Base-by-base conservation (phyloP, 2,888 invertebrate species). In the Lycaena phlaeas region DNA sequence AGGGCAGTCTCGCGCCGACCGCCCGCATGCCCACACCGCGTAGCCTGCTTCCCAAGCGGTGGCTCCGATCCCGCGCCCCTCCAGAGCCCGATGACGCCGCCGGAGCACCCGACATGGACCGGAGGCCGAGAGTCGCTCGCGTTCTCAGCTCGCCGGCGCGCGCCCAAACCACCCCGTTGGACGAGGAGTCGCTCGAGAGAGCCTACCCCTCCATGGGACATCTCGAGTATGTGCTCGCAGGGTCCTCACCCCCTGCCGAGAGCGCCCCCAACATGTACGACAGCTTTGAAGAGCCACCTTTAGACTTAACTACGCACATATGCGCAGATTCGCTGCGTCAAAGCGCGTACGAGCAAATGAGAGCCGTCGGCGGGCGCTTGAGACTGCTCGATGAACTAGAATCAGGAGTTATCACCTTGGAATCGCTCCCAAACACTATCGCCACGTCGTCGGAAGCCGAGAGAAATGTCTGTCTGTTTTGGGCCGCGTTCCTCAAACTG, bases 251-350 rank as follows among this genome's bases (percentile, higher is more conserved):
- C 5, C 92, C 92, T 18, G 90, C 92, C 43, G 93, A 93, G 70
- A 92, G 92, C 71, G 91, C 92, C 30, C 91, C 92, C 52, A 91
- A 91, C 65, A 89, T 92, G 84, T 92, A 92, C 76, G 93, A 93
- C 65, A 92, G 91, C 74, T 92, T 92, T 59, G 91, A 90, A 64
- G 91, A 91, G 64, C 89, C 89, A 34, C 88, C 88, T 51, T 86
- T 89, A 50, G 89, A 91, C 61, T 73, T 89, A 59, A 89, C 89
- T 61, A 90, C 91, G 61, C 91, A 90, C 60, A 90, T 91, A 61
- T 90, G 91, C 70, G 84, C 87, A 59, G 93, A 93, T 56, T 89
- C 90, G 41, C 87, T 94, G 49, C 89, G 89, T 58, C 89, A 88
- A 64, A 89, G 90, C 59, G 85, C 94, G 18, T 81, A 90, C 49